phyloP scores from a whole-genome alignment of 2,797 vertebrate species.

The Anas acuta region DNA sequence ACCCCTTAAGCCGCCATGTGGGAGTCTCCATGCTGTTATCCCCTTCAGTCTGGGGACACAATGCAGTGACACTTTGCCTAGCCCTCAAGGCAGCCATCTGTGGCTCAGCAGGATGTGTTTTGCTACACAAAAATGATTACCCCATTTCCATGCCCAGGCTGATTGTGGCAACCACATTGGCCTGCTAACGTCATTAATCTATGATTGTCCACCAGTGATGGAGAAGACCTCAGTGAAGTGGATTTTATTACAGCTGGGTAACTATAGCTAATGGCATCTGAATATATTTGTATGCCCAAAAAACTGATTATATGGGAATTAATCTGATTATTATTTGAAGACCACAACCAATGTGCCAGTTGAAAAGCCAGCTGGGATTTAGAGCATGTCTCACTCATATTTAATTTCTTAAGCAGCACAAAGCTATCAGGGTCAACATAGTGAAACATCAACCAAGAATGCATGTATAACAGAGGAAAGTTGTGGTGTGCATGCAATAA shows the following conservation, averaged over 20 bases:
- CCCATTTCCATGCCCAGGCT: neutral
- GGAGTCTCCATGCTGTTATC: neutral
- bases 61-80: neutral
- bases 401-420: neutral
- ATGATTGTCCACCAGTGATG: accelerated
- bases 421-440: neutral
- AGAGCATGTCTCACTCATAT: neutral
- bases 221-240: neutral
- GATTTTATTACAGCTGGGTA: neutral
- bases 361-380: neutral
- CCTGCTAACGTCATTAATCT: neutral
- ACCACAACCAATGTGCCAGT: neutral
- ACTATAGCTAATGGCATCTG: neutral
- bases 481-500: neutral
- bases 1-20: neutral
- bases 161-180: accelerated
- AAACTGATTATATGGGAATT: neutral
- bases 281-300: neutral
- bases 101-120: neutral
- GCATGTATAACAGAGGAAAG: neutral
- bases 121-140: neutral
- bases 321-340: neutral
- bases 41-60: neutral
- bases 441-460: neutral
- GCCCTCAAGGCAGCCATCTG: neutral